Percentiles rank a stretch among this genome's conserved stretches.
phyloP scores from a whole-genome alignment of 2,888 invertebrate species.

The Cephus sareptanus region DNA sequence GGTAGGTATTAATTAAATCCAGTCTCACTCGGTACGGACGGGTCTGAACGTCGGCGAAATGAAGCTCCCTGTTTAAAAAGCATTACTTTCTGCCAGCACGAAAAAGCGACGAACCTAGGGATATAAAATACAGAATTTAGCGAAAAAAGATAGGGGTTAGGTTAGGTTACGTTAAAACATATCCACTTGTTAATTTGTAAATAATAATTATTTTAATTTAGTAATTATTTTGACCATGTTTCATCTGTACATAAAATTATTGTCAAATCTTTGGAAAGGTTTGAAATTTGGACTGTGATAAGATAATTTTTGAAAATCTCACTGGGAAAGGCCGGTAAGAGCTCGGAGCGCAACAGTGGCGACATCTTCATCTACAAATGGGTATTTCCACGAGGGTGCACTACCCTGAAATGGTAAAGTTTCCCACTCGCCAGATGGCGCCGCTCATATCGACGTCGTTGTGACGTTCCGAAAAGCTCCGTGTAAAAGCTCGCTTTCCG shows the following conservation, averaged over 20 bases:
- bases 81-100: conserved; percentile 47
- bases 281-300: too few relatives aligned
- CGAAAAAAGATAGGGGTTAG: background rate
- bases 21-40: conserved; percentile 32
- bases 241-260: too few relatives aligned
- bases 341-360: conserved; percentile 16
- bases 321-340: background rate
- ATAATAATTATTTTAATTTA: background rate
- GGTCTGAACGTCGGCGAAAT: conserved; percentile 45
- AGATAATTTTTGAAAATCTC: too few relatives aligned
- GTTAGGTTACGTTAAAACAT: background rate
- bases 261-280: too few relatives aligned
- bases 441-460: conserved; percentile 24
- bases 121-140: background rate
- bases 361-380: conserved; percentile 34
- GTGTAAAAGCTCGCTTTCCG: background rate
- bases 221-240: too few relatives aligned
- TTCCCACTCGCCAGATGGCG: conserved; percentile 36
- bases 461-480: conserved; percentile 8
- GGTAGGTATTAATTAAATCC: conserved; percentile 58
- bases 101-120: conserved; percentile 35
- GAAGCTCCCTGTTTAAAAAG: conserved; percentile 50
- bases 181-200: background rate
- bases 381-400: conserved; percentile 27
- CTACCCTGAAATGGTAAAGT: conserved; percentile 32